Conservation (phyloP, 2,888 invertebrate species). For the Orthosia gracilis region DNA sequence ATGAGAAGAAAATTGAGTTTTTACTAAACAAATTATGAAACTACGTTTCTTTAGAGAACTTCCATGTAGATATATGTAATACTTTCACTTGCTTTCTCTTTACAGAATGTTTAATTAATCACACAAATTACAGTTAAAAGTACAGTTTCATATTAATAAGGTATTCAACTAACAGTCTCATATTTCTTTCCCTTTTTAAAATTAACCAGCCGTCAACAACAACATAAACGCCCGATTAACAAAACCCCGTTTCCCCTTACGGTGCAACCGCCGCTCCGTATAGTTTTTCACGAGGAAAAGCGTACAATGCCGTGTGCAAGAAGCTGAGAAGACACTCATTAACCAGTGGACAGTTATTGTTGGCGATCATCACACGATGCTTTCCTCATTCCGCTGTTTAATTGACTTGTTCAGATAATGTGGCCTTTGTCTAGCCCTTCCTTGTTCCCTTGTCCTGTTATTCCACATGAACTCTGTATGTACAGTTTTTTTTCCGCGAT, state of each 20-base stretch:
- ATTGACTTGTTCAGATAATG: constrained; percentile 71
- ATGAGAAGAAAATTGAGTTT: constrained; percentile 6
- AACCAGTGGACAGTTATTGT: constrained; percentile 86
- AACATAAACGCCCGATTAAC: constrained; percentile 33
- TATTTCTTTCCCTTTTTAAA: not conserved
- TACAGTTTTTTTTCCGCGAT: not conserved
- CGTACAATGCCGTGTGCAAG: constrained; percentile 81
- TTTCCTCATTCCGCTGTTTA: constrained; percentile 81
- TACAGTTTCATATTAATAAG: not conserved
- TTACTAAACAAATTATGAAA: constrained; percentile 1
- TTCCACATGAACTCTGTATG: constrained; percentile 29
- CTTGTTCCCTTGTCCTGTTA: constrained; percentile 52
- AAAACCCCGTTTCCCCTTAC: constrained; percentile 40
- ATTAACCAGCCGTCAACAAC: not conserved
- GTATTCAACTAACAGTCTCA: not conserved
- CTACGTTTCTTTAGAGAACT: not conserved
- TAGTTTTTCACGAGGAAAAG: constrained; percentile 89
- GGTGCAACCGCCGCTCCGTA: constrained; percentile 71
- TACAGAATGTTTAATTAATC: not conserved
- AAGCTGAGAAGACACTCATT: constrained; percentile 80
- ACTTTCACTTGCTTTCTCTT: not conserved
- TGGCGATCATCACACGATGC: constrained; percentile 79
- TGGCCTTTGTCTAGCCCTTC: constrained; percentile 59
- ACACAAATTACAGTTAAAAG: not conserved
- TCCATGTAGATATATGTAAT: not conserved